These are phyloP conservation scores for Pediacus dermestoides DNA, from an alignment of 2,888 invertebrate species.

Conservation along the genomic window DNA sequence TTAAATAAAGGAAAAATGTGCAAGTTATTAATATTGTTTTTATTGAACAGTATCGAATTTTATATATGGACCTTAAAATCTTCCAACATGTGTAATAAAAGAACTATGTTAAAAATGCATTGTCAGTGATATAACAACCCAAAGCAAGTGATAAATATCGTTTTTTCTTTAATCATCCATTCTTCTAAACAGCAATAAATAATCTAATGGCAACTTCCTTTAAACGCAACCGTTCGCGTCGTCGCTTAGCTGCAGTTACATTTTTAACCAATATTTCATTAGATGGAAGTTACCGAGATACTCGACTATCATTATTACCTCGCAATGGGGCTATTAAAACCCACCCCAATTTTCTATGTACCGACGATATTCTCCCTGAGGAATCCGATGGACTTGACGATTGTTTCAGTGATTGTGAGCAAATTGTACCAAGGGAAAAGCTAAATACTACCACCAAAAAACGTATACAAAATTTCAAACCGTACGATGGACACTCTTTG, in stretches of 20 bases:
- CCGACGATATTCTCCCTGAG: constrained; percentile 37
- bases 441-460: background rate
- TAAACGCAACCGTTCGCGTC: constrained; percentile 63
- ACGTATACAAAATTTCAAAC: constrained; percentile 17
- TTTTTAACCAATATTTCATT: constrained; percentile 94
- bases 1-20: constrained; percentile 29
- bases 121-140: constrained; percentile 36
- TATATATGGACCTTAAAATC: constrained; percentile 30
- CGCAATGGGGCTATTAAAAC: constrained; percentile 46
- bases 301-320: constrained; percentile 55
- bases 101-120: constrained; percentile 39
- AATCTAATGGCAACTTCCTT: constrained; percentile 54
- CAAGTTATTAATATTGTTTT: constrained; percentile 31
- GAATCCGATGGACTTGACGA: constrained; percentile 47
- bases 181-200: constrained; percentile 17
- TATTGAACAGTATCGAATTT: constrained; percentile 33
- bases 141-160: too few species aligned
- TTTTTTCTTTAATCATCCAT: too few species aligned
- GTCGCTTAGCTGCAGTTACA: constrained; percentile 87
- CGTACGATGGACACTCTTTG: constrained; percentile 57
- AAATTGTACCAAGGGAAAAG: constrained; percentile 21
- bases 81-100: constrained; percentile 35
- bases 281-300: constrained; percentile 82
- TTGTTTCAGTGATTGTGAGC: constrained; percentile 41
- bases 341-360: constrained; percentile 26